Conservation (phyloP, 2,113 vertebrate genomes). For the Serinus canaria region DNA sequence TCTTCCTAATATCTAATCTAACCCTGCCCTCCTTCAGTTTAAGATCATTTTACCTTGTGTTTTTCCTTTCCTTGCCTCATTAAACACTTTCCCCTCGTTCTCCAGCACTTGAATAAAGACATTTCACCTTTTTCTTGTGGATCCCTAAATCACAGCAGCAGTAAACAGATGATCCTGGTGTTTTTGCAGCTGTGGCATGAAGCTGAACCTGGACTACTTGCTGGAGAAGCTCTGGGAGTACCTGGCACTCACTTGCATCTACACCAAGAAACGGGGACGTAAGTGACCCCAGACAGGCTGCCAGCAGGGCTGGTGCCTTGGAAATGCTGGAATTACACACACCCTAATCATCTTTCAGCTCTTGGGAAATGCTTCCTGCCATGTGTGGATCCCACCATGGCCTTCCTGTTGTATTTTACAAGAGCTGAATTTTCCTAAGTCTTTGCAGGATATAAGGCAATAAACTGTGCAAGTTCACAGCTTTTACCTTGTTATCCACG, state of each 20-base stretch:
- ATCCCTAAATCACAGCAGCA: neutral
- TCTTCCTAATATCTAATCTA: neutral
- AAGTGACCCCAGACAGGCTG: constrained; percentile 13
- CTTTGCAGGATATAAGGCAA: neutral
- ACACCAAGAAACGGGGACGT: constrained; percentile 98
- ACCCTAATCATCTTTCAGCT: neutral
- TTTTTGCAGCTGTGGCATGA: constrained; percentile 91
- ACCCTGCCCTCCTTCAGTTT: neutral
- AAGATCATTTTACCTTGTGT: neutral
- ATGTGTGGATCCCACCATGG: neutral
- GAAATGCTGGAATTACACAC: neutral
- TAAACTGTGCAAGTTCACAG: neutral
- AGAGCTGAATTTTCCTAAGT: neutral
- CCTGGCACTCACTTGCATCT: constrained; percentile 94
- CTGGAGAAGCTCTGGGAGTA: constrained; percentile 96
- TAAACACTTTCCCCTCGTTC: neutral
- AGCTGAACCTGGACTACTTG: constrained; percentile 94
- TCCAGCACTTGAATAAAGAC: neutral
- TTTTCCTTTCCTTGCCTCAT: neutral
- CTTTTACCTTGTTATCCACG: neutral
- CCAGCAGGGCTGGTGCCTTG: neutral
- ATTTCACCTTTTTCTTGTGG: neutral
- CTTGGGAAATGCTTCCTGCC: neutral
- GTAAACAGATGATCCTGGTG: neutral
- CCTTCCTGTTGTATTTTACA: neutral